Conservation (phyloP, 2,888 invertebrate genomes). For the Sinelater perroti region DNA sequence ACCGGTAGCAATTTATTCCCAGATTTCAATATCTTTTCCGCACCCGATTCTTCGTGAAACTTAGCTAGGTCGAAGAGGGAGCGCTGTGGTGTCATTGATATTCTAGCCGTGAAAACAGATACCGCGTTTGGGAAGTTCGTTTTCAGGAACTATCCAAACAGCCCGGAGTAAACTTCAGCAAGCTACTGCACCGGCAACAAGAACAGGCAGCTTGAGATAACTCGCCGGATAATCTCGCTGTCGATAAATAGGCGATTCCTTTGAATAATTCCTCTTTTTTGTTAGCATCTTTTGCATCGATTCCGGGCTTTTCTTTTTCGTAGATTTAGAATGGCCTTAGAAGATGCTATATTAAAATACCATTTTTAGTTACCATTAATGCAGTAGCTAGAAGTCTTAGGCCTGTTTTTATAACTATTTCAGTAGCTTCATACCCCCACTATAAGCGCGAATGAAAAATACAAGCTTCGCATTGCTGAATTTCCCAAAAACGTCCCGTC, state of each 20-base stretch:
- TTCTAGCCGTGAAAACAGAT: slow-evolving; percentile 50
- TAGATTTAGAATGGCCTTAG: too few species aligned
- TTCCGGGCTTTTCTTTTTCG: too few species aligned
- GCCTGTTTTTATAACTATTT: too few species aligned
- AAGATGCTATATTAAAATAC: too few species aligned
- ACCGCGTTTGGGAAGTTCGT: slow-evolving; percentile 50
- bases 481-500: too few species aligned
- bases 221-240: slow-evolving; percentile 25
- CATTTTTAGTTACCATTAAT: too few species aligned
- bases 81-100: slow-evolving; percentile 51
- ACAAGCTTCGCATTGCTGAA: too few species aligned
- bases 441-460: too few species aligned
- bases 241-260: slow-evolving; percentile 23
- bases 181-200: slow-evolving; percentile 43
- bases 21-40: slow-evolving; percentile 41
- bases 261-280: slow-evolving; percentile 7
- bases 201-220: slow-evolving; percentile 33
- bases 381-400: too few species aligned
- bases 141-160: slow-evolving; percentile 45
- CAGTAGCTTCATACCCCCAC: too few species aligned
- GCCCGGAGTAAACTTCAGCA: slow-evolving; percentile 43
- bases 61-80: slow-evolving; percentile 35
- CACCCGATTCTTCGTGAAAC: slow-evolving; percentile 27
- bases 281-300: background rate
- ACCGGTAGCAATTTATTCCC: slow-evolving; percentile 40